Evolutionary conservation across 1,140 invertebrate genomes (phyloP), one percentile per base, ranked within the genome.

Genomic region (Drosophila micromelanica): DNA sequence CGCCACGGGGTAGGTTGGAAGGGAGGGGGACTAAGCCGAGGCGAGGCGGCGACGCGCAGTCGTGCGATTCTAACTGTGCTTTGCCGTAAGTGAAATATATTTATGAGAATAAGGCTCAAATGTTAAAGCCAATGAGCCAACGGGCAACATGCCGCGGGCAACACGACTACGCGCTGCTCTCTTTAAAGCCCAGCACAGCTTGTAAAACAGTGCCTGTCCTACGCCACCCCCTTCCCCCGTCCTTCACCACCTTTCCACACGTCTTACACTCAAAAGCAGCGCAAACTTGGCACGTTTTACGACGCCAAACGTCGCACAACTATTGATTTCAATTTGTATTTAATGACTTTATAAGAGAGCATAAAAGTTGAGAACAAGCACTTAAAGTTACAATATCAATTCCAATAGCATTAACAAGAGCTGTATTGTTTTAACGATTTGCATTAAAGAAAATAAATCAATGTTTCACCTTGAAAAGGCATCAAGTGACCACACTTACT

Each of bases 11-110:
- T 46, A 45, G 15, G 42, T 32, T 17, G 17, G 17, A 8, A 3
- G 9, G 5, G 40, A 46, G 55, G 35, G 35, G 9, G 30, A 13
- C 30, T 17, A 23, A 20, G 32, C 43, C 17, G 42, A 49, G 35
- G 8, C 45, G 30, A 20, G 43, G 40, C 30, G 35, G 77, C 52
- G 60, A 23, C 30, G 57, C 60, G 71, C 82, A 74, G 75, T 86
- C 82, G 82, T 86, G 82, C 84, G 67, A 82, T 89, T 80, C 74
- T 89, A 87, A 89, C 84, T 79, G 82, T 79, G 69, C 69, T 80
- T 81, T 40, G 20, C 43, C 40, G 55, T 68, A 80, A 86, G 75
- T 81, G 82, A 89, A 89, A 82, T 89, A 77, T 77, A 87, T 89
- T 84, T 86, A 77, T 79, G 62, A 75, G 69, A 63, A 63, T 30